Percentiles rank a stretch among this genome's conserved stretches.
Conservation (phyloP, 2,113 vertebrate genomes). For the Lophura nycthemera region DNA sequence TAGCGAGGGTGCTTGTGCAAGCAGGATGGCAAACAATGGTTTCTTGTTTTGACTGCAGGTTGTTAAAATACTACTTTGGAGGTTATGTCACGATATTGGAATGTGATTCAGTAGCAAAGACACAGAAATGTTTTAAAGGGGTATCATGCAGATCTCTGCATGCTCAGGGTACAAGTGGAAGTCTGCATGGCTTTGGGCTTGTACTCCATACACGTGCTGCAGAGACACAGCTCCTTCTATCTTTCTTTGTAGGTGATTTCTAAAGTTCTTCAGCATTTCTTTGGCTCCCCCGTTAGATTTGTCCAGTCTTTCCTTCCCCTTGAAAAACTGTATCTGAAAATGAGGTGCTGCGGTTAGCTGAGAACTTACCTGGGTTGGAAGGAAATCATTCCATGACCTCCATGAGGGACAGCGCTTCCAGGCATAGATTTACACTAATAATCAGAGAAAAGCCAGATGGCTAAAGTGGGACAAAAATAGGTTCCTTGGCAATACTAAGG, state of each 20-base stretch:
- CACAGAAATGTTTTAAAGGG: neutral
- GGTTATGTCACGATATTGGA: conserved; percentile 45
- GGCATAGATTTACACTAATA: neutral
- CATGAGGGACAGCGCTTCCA: fast-evolving
- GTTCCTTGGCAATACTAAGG: neutral
- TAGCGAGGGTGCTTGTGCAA: neutral
- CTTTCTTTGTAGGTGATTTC: neutral
- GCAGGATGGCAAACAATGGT: conserved; percentile 50
- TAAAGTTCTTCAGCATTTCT: neutral
- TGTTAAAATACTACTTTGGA: neutral
- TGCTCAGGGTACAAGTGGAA: neutral
- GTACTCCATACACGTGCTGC: fast-evolving
- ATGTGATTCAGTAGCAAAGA: conserved; percentile 30
- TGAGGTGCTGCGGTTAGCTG: neutral
- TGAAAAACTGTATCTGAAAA: neutral
- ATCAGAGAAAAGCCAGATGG: neutral
- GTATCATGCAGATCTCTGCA: neutral
- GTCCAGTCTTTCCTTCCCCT: neutral
- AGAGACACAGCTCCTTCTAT: neutral
- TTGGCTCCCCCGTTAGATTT: neutral
- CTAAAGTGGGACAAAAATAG: neutral
- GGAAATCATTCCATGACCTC: neutral
- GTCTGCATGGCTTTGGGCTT: neutral
- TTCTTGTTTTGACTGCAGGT: conserved; percentile 33
- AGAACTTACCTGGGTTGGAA: neutral